phyloP scores from a whole-genome alignment of 2,797 vertebrate species.

The Apodemus agrarius region DNA sequence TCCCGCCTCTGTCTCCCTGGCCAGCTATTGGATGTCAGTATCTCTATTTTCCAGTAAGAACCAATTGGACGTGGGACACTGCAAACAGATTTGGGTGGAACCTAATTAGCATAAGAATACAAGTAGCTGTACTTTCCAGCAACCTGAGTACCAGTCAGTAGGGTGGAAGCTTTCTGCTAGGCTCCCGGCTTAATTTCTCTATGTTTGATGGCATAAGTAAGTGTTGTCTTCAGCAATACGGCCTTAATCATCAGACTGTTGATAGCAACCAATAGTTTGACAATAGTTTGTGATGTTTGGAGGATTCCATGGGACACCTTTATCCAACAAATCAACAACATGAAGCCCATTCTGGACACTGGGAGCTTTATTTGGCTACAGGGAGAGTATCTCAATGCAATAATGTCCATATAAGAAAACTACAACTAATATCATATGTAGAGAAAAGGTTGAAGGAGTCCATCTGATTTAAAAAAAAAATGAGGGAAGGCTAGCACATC shows the following conservation, averaged over 20 bases:
- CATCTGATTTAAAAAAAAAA: background rate
- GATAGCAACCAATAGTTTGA: background rate
- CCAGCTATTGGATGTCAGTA: too few relatives aligned
- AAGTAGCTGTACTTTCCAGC: background rate
- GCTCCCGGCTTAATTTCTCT: background rate
- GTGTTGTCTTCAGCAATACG: background rate
- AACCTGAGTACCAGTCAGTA: background rate
- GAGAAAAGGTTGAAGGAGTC: background rate
- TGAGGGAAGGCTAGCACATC: background rate
- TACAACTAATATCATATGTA: background rate
- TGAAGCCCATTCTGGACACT: background rate
- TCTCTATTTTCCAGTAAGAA: too few relatives aligned
- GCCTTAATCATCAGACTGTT: background rate
- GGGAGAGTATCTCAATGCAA: background rate
- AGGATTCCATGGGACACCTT: background rate
- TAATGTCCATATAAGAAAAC: background rate
- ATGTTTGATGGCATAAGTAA: background rate
- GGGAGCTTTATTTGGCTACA: background rate
- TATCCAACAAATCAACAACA: background rate
- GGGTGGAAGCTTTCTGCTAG: background rate
- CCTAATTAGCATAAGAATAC: too few relatives aligned
- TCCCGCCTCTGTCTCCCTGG: too few relatives aligned
- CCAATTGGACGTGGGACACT: too few relatives aligned
- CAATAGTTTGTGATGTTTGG: background rate
- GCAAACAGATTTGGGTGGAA: too few relatives aligned